Base-by-base conservation (phyloP, 2,113 vertebrate species). In the Corythaeola cristata region DNA sequence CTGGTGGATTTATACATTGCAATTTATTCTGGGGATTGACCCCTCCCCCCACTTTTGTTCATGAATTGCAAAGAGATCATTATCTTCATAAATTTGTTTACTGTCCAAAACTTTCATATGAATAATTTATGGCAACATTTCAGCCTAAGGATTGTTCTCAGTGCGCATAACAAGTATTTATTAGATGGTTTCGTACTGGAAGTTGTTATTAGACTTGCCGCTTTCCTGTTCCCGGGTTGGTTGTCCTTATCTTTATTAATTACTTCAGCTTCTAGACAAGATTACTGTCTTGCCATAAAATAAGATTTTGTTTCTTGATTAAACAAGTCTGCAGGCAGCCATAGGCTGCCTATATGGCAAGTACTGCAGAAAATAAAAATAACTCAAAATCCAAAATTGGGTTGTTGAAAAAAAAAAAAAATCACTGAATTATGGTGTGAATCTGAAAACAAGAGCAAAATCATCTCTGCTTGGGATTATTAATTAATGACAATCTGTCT, bases 81-180 rank as follows among this genome's bases (percentile, higher is more conserved):
- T 96, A 97, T 95, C 91, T 96, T 94, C 89, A 78, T 94, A 94
- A 82, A 92, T 93, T 93, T 96, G 93, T 97, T 97, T 96, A 94
- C 91, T 93, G 81, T 96, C 95, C 94, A 95, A 64, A 97, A 95
- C 81, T 91, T 96, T 82, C 6, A 2, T 85, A 95, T 96, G 89
- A 96, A 96, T 96, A 93, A 97, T 97, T 97, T 96, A 97, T 95
- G 60, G 77, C 68, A 95, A 78, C 73, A 68, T 89, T 90, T 91
- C 93, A 94, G 93, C 74, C 74, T 79, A 89, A 96, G 93, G 73
- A 93, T 88, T 92, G 93, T 94, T 94, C 81, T 96, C 93, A 93
- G 62, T 88, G 77, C 7, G n/a, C 93, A 93, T 96, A 96, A 82
- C 81, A 95, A 94, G 53, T 89, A 91, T 95, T 97, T 97, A 89